Evolutionary conservation across 2,888 invertebrate species (phyloP), one percentile per base, ranked within the genome.

Genomic region (Calameuta filiformis): DNA sequence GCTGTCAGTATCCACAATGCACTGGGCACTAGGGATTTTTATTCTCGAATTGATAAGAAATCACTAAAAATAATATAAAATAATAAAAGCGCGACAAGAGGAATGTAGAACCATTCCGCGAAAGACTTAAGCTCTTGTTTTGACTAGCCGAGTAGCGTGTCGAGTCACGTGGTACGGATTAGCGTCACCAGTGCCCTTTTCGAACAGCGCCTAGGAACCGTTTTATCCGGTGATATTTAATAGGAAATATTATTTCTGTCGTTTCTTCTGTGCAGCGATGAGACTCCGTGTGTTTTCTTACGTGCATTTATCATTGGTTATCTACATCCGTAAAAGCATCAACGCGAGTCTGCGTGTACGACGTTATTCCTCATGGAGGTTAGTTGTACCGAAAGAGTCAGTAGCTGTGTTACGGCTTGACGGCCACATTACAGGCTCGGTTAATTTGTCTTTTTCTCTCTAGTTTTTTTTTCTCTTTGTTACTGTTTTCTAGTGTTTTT

Each of bases 401-500:
- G 56, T 23, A 56, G 56, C 56, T 78, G 79, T 85, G 89, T 90
- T 87, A 89, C 87, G 89, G 85, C 85, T 89, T 88, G 88, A 88
- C 86, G 87, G 85, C 82, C 87, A 84, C 87, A 87, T 90, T 90
- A 89, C 88, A 88, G 85, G 89, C 89, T 88, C 87, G 84, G 89
- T 87, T 89, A 87, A 86, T 86, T 84, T 83, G 85, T 85, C 85
- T 84, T 81, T 76, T 73, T 77, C 77, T 76, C 68, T 77, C 78
- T 56, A 56, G 75, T 33, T 56, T 37, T 37, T 68, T 30, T 34
- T 71, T 56, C 34, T 6, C n/a, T 31, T n/a, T 15, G 31, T 34
- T 12, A n/a, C 30, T 75, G 37, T 15, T 74, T 31, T 30, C 34
- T 73, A 73, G 69, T 75, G 33, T 33, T 73, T 73, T 12, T 33